Conservation (phyloP, 2,888 invertebrate genomes). For the Stegophylla sp. region DNA sequence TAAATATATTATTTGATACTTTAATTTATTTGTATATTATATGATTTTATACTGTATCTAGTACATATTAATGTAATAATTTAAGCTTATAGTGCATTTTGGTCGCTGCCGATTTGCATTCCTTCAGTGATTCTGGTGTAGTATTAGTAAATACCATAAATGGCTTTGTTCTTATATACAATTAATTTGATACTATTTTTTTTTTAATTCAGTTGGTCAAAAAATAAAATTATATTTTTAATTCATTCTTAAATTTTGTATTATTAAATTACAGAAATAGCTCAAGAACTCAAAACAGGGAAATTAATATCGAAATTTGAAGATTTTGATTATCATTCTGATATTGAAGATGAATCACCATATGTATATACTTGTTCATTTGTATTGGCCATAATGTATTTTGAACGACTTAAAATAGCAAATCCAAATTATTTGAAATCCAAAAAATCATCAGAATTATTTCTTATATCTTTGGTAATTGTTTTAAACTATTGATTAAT, state of each 20-base stretch:
- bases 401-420: slow-evolving; percentile 83
- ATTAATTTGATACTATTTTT: no score
- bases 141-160: no score
- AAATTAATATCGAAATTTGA: slow-evolving; percentile 54
- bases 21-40: no score
- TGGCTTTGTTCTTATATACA: no score
- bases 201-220: no score
- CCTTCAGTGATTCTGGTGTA: no score
- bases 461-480: slow-evolving; percentile 89
- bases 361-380: slow-evolving; percentile 91
- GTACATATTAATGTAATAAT: no score
- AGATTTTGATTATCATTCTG: slow-evolving; percentile 54
- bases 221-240: neutral
- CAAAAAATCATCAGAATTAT: slow-evolving; percentile 88
- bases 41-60: no score
- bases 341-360: slow-evolving; percentile 64
- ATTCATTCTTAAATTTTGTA: neutral
- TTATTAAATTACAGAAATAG: slow-evolving; percentile 42
- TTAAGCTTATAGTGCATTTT: no score
- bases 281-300: slow-evolving; percentile 54
- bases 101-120: no score
- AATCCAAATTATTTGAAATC: slow-evolving; percentile 84
- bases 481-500: neutral
- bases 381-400: slow-evolving; percentile 89
- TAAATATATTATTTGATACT: no score